phyloP scores from a whole-genome alignment of 1,140 invertebrate species.

The Sycobia sp. region DNA sequence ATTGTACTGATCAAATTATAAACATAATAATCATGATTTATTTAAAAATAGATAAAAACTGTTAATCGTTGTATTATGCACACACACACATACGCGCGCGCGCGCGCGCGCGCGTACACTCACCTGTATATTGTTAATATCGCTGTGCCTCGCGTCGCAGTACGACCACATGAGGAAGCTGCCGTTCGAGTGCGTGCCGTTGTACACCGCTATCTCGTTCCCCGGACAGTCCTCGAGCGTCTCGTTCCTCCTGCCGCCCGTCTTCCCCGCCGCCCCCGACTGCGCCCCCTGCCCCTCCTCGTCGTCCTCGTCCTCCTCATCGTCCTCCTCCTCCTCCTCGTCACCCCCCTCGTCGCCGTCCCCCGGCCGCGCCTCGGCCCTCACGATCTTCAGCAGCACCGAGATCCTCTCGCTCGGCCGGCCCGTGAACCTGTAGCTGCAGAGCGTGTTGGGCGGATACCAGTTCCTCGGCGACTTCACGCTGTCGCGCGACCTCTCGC shows the following conservation, averaged over 20 bases:
- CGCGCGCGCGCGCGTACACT: background rate
- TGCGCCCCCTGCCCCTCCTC: too few species aligned
- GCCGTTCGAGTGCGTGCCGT: conserved; percentile 45
- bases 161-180: conserved; percentile 52
- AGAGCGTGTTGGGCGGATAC: conserved; percentile 51
- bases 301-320: conserved; percentile 33
- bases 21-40: too few species aligned
- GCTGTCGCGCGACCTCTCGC: conserved; percentile 39
- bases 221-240: conserved; percentile 47
- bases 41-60: too few species aligned
- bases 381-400: conserved; percentile 49
- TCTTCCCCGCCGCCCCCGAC: conserved; percentile 8
- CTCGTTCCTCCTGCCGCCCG: conserved; percentile 36
- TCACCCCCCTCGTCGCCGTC: background rate
- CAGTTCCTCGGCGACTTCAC: conserved; percentile 46
- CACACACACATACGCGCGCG: too few species aligned
- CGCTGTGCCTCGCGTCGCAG: conserved; percentile 49
- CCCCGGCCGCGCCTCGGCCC: conserved; percentile 36
- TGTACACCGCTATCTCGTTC: conserved; percentile 54
- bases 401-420: conserved; percentile 44
- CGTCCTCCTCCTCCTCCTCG: conserved; percentile 27
- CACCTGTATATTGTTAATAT: conserved; percentile 55
- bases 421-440: conserved; percentile 50
- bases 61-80: too few species aligned
- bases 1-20: too few species aligned